Base-by-base conservation (phyloP, 2,113 vertebrate species). In the Heteronetta atricapilla region DNA sequence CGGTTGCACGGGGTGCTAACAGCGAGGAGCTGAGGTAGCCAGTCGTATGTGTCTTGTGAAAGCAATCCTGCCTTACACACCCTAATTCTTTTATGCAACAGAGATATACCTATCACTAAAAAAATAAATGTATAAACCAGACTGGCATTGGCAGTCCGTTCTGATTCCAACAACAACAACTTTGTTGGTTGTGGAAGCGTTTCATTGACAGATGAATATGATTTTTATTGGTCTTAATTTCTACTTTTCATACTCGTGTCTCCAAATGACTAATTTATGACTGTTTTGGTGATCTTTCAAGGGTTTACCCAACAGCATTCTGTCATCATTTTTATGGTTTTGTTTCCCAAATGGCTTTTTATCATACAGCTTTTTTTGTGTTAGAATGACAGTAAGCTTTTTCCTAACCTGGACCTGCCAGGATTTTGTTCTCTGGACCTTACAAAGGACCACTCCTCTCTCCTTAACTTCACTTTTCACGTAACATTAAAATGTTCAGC, bases 1-100 rank as follows among this genome's bases (percentile, higher is more conserved):
- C 8, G 9, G 81, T 94, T 87, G 79, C 88, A 55, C 40, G 67
- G 95, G 74, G 36, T 77, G 80, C 80, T 81, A n/a, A 75, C 62
- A 90, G 83, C 74, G 29, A 40, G 28, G 59, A 60, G 92, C 78
- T 64, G 94, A 72, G 70, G 69, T 55, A 42, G 67, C 46, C 63
- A 13, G 9, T 64, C 29, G 8, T 33, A 55, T 55, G 25, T 36
- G 21, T 77, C 79, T 87, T 46, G 2, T 6, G 64, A 60, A 21
- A 29, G 52, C 22, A 33, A n/a, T 31, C 5, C 80, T 94, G 87
- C 46, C 55, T 82, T 89, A 67, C 44, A 33, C 42, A 33, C 0
- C 60, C 91, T 40, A 42, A 19, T 53, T 83, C 60, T 81, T 42
- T 40, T 78, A 3, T 64, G 25, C 15, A 18, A 33, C 56, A 40